Percentiles rank a stretch among this genome's conserved stretches.
These are phyloP conservation scores for Ceyx melanurus DNA, from an alignment of 2,113 vertebrate species.

Conservation along the genomic window DNA sequence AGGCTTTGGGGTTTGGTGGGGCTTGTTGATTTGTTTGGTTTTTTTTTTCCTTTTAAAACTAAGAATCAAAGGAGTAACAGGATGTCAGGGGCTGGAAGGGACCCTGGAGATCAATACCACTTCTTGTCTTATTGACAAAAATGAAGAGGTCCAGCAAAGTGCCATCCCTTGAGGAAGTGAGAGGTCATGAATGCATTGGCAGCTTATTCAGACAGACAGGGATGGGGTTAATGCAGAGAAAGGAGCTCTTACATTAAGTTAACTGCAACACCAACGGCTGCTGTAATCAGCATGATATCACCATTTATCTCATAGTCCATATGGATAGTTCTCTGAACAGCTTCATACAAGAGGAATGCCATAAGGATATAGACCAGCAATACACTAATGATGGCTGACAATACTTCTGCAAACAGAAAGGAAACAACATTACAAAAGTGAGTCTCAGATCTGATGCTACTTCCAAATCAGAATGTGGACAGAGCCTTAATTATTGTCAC, in stretches of 20 bases:
- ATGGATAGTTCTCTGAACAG: slow-evolving; percentile 90
- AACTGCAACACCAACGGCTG: slow-evolving; percentile 93
- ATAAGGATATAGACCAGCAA: slow-evolving; percentile 93
- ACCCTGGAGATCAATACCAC: background rate
- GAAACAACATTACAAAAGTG: background rate
- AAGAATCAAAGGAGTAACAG: background rate
- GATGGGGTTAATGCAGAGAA: background rate
- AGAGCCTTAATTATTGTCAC: background rate
- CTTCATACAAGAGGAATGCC: slow-evolving; percentile 89
- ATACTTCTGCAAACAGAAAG: slow-evolving; percentile 84
- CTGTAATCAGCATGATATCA: slow-evolving; percentile 97
- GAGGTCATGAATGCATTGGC: background rate
- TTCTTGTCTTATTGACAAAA: background rate
- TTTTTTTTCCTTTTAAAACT: background rate
- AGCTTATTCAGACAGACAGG: slow-evolving; percentile 17
- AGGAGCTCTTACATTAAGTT: slow-evolving; percentile 88
- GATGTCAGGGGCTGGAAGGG: too few species aligned
- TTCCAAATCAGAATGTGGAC: background rate
- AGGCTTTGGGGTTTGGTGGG: background rate
- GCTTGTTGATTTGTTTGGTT: background rate
- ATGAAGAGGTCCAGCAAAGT: background rate
- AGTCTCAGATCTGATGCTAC: background rate
- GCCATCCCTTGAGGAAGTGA: background rate
- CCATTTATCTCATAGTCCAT: slow-evolving; percentile 94
- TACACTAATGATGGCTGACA: slow-evolving; percentile 92